Evolutionary conservation across 2,113 vertebrate species (phyloP).

Genomic region (Theristicus caerulescens): DNA sequence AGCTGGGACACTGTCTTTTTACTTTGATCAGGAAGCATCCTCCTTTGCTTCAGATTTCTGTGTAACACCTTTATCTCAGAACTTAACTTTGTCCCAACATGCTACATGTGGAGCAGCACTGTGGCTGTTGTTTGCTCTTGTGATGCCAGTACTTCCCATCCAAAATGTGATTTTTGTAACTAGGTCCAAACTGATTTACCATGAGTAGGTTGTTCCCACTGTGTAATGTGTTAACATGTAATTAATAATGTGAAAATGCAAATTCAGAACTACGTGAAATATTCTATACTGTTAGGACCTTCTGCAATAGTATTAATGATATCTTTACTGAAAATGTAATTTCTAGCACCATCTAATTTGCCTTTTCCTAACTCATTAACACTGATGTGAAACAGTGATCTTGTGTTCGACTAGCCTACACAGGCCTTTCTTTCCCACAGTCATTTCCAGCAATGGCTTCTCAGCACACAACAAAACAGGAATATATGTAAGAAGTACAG

Average conservation of each 20-base stretch:
- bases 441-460: neutral
- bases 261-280: neutral
- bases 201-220: neutral
- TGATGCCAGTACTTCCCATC: neutral
- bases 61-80: neutral
- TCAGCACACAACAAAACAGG: neutral
- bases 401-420: neutral
- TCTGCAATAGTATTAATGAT: neutral
- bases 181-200: neutral
- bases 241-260: neutral
- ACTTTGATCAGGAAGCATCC: neutral
- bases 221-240: neutral
- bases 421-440: neutral
- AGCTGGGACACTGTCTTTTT: neutral
- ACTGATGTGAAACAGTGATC: neutral
- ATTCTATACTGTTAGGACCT: neutral
- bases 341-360: neutral
- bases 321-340: neutral
- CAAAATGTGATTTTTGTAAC: neutral
- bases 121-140: neutral
- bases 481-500: neutral
- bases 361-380: neutral
- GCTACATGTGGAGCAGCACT: accelerated
- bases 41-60: neutral
- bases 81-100: neutral